Percentiles rank a stretch among this genome's conserved stretches.
phyloP scores from a whole-genome alignment of 2,888 invertebrate species.

The Anaspis maculata region DNA sequence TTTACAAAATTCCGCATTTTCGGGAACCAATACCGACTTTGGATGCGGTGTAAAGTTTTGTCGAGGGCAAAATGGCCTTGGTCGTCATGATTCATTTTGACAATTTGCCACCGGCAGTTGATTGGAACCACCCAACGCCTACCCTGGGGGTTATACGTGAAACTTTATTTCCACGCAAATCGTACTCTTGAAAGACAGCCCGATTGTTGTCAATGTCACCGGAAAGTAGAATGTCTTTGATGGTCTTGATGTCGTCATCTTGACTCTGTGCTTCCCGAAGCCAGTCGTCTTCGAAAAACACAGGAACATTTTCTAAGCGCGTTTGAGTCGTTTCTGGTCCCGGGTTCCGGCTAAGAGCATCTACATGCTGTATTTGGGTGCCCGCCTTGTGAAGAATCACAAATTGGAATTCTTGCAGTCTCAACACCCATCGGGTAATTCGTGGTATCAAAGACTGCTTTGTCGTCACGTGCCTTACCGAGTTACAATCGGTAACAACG shows the following conservation, averaged over 20 bases:
- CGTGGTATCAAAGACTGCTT: not conserved
- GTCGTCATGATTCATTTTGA: slow-evolving; percentile 20
- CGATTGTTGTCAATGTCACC: slow-evolving; percentile 3
- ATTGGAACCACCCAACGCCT: slow-evolving; percentile 18
- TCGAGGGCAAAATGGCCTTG: slow-evolving; percentile 26
- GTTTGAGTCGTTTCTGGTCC: not conserved
- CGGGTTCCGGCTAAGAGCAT: not conserved
- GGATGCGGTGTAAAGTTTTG: slow-evolving; percentile 15
- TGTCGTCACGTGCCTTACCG: not conserved
- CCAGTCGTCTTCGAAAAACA: slow-evolving; percentile 12
- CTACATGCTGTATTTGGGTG: not conserved
- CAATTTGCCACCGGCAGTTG: slow-evolving; percentile 20
- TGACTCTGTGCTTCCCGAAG: slow-evolving; percentile 8
- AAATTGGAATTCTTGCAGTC: not conserved
- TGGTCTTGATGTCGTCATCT: slow-evolving; percentile 2
- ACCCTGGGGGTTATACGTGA: slow-evolving; percentile 12
- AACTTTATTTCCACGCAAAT: slow-evolving; percentile 13
- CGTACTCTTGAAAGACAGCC: slow-evolving; percentile 1
- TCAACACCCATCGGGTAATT: not conserved
- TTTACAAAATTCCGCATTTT: slow-evolving; percentile 10
- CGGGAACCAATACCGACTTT: slow-evolving; percentile 12
- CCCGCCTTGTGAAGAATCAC: not conserved
- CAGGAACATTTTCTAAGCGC: not conserved
- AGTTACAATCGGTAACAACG: not conserved
- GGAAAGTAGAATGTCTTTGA: slow-evolving; percentile 4